These are phyloP conservation scores for Helicolenus hilgendorfi DNA, from an alignment of 2,797 vertebrate genomes.

Conservation along the genomic window DNA sequence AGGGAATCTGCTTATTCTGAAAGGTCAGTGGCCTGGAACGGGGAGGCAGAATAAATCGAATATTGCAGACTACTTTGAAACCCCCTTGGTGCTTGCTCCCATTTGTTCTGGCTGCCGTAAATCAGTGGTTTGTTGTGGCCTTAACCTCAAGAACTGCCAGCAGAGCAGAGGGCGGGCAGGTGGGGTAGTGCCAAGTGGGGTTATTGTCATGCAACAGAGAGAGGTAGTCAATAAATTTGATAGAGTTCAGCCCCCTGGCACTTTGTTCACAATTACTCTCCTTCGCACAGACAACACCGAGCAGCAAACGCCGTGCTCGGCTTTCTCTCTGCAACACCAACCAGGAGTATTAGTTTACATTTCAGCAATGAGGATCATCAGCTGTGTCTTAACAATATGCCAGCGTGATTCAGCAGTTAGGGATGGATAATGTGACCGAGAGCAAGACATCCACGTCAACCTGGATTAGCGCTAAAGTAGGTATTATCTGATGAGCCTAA, in stretches of 20 bases:
- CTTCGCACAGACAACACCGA: conserved; percentile 27
- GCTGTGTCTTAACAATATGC: conserved; percentile 27
- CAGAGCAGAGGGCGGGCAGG: conserved; percentile 69
- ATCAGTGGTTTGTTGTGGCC: conserved; percentile 80
- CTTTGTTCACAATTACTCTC: conserved; percentile 72
- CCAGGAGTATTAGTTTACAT: conserved; percentile 24
- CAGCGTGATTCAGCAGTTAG: conserved; percentile 27
- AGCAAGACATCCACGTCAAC: conserved; percentile 41
- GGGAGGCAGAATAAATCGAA: conserved; percentile 77
- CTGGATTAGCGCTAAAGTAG: conserved; percentile 46
- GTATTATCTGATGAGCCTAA: conserved; percentile 53
- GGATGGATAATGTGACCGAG: conserved; percentile 42
- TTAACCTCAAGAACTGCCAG: conserved; percentile 78
- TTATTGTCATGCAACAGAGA: conserved; percentile 73
- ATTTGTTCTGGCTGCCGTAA: conserved; percentile 79
- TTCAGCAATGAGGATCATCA: conserved; percentile 19
- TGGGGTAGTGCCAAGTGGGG: conserved; percentile 41
- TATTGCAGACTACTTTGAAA: conserved; percentile 74
- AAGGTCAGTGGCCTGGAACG: conserved; percentile 79
- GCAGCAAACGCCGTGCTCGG: neutral
- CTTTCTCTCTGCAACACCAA: conserved; percentile 13
- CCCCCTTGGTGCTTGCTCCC: conserved; percentile 64
- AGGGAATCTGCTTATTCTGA: conserved; percentile 79
- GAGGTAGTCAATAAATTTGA: conserved; percentile 79
- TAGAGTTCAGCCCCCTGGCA: conserved; percentile 71